Evolutionary conservation across 2,797 vertebrate genomes (phyloP).

Genomic region (Craterocephalus amniculus): DNA sequence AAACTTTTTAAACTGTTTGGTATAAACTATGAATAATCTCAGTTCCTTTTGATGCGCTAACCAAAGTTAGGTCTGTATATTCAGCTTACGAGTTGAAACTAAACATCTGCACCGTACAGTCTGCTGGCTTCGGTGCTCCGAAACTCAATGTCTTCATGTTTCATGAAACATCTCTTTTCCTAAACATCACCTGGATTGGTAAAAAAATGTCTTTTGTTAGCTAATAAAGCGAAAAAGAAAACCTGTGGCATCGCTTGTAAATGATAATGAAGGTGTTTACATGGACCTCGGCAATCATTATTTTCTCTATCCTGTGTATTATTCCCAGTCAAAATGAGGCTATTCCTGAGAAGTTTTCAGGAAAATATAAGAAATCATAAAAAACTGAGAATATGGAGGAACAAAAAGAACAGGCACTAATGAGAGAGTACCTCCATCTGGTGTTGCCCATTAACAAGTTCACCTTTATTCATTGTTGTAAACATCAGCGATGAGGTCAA

Average conservation of each 20-base stretch:
- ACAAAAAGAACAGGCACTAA: not conserved
- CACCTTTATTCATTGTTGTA: constrained; percentile 13
- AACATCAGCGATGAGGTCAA: not conserved
- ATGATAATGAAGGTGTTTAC: not conserved
- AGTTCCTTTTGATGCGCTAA: not conserved
- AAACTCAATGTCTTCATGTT: not conserved
- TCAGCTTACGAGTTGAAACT: constrained; percentile 17
- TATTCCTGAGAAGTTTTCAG: not conserved
- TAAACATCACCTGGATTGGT: not conserved
- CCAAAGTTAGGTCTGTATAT: not conserved
- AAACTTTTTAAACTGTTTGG: constrained; percentile 7
- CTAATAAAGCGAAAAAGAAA: not conserved
- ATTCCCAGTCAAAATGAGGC: constrained; percentile 14
- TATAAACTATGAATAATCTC: constrained; percentile 10
- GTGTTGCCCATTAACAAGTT: constrained; percentile 11
- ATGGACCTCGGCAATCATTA: not conserved
- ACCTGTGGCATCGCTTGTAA: not conserved
- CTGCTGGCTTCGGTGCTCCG: not conserved
- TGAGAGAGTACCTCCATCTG: constrained; percentile 7
- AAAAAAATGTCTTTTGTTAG: no score
- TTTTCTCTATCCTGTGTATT: not conserved
- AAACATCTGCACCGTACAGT: not conserved
- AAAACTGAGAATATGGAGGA: no score
- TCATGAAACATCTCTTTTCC: constrained; percentile 2
- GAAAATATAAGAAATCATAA: not conserved